A percentile compares a stretch with the other conserved stretches of the same genome.
These are phyloP conservation scores for Rhegmatorhina hoffmannsi DNA, from an alignment of 2,113 vertebrate genomes.

Conservation along the genomic window DNA sequence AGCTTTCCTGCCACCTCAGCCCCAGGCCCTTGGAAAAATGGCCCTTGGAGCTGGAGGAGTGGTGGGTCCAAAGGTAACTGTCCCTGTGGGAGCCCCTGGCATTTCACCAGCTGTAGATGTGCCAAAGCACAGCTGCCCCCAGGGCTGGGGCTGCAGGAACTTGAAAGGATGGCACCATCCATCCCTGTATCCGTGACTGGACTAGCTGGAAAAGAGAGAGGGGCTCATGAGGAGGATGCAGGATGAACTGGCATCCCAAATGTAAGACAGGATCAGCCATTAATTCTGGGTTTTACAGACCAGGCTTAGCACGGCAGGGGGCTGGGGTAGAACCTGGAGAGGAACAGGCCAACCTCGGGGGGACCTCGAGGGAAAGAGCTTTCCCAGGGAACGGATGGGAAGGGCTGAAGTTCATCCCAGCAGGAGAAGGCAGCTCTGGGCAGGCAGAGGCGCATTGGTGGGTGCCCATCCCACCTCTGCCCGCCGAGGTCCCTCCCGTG, in stretches of 20 bases:
- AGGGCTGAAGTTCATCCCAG: not conserved
- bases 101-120: accelerated
- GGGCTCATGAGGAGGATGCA: accelerated
- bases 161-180: not conserved
- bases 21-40: not conserved
- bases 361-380: not conserved
- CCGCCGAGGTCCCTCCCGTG: not conserved
- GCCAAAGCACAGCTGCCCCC: accelerated
- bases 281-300: not conserved
- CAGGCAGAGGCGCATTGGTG: not conserved
- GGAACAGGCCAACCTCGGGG: not conserved
- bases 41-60: accelerated
- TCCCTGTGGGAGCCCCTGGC: not conserved
- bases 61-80: not conserved
- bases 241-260: not conserved
- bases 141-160: accelerated
- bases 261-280: not conserved
- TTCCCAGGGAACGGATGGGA: not conserved
- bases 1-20: not conserved
- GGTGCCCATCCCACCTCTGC: not conserved
- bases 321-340: not conserved
- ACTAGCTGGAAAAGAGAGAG: not conserved
- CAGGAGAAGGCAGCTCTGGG: not conserved
- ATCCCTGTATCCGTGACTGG: not conserved
- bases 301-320: not conserved